phyloP scores from a whole-genome alignment of 2,113 vertebrate genomes.

The Thamnaconus septentrionalis region DNA sequence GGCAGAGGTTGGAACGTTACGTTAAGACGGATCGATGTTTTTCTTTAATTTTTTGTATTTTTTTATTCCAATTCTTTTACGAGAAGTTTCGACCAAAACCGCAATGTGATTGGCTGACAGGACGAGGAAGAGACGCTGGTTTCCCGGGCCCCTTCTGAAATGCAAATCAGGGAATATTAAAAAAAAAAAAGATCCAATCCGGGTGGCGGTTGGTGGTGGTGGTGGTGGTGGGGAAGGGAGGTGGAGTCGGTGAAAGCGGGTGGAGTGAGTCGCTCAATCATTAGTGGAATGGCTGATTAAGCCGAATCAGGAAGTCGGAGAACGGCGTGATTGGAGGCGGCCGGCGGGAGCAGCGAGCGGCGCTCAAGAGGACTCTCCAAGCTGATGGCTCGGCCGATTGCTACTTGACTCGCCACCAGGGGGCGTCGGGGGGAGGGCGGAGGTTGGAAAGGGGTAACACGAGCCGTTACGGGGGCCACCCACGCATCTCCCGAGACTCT shows the following conservation, averaged over 20 bases:
- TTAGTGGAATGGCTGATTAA: slow-evolving; percentile 38
- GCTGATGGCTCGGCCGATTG: slow-evolving; percentile 46
- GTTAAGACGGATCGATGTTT: not conserved
- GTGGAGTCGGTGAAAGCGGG: not conserved
- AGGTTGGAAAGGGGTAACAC: no score
- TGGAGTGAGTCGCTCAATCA: not conserved
- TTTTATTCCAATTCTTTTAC: not conserved
- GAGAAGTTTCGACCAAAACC: not conserved
- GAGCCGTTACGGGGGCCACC: no score
- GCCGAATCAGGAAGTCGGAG: slow-evolving; percentile 51
- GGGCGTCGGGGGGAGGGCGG: no score
- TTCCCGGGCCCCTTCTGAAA: slow-evolving; percentile 25
- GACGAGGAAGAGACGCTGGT: slow-evolving; percentile 4
- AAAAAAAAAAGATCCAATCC: not conserved
- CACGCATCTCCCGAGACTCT: no score
- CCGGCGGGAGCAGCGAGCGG: slow-evolving; percentile 19
- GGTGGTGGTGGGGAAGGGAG: not conserved
- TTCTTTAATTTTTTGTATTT: slow-evolving; percentile 4
- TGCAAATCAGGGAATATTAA: slow-evolving; percentile 6
- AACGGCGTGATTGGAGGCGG: slow-evolving; percentile 57
- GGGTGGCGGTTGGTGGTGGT: not conserved
- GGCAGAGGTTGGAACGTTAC: not conserved
- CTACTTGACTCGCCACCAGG: slow-evolving; percentile 37
- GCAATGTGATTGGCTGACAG: slow-evolving; percentile 26
- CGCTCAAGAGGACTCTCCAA: slow-evolving; percentile 55